These are phyloP conservation scores for Collichthys lucidus DNA, from an alignment of 2,113 vertebrate species.

Conservation along the genomic window DNA sequence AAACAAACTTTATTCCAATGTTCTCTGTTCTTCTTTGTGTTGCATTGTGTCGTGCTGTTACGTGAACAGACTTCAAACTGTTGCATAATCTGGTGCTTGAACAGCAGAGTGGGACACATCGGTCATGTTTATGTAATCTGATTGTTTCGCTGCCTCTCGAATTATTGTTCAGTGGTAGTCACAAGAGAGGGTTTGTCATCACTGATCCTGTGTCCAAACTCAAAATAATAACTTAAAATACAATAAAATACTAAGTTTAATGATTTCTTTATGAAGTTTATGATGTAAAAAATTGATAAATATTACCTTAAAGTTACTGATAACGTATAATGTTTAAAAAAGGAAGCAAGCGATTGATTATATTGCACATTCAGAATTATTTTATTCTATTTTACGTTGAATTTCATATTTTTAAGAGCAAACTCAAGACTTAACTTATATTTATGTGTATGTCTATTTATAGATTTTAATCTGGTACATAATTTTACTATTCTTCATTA, in stretches of 20 bases:
- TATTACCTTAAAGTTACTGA: not conserved
- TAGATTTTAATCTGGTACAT: too few species aligned
- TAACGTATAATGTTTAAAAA: not conserved
- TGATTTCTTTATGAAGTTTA: not conserved
- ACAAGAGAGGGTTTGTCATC: not conserved
- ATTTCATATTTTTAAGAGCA: too few species aligned
- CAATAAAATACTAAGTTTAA: not conserved
- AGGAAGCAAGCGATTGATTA: not conserved
- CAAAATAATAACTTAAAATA: not conserved
- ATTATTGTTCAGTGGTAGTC: not conserved
- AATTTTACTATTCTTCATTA: too few species aligned
- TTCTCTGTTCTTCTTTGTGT: not conserved
- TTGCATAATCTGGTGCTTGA: slow-evolving; percentile 51
- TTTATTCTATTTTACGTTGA: too few species aligned
- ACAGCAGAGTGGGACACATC: slow-evolving; percentile 10
- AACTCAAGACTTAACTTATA: too few species aligned
- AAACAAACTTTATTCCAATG: slow-evolving; percentile 44
- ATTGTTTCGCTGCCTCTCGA: not conserved
- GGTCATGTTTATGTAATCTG: slow-evolving; percentile 24
- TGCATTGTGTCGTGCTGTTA: not conserved
- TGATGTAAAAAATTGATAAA: too few species aligned
- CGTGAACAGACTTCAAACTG: not conserved
- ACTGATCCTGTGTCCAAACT: not conserved
- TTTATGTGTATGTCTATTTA: too few species aligned
- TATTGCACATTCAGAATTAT: too few species aligned